These are phyloP conservation scores for Myotis findleyi DNA, from an alignment of 2,797 vertebrate species.

Conservation along the genomic window DNA sequence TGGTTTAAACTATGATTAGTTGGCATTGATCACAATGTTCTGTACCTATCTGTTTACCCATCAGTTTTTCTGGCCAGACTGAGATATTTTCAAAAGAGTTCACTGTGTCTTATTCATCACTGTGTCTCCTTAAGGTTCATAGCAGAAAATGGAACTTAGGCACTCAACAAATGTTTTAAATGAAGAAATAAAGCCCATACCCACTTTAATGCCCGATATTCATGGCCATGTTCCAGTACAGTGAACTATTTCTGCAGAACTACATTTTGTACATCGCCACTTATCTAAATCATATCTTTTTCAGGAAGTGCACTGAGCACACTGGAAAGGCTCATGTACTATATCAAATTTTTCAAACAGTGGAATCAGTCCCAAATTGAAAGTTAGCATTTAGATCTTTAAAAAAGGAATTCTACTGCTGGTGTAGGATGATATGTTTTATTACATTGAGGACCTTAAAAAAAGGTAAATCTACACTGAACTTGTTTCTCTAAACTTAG, in stretches of 20 bases:
- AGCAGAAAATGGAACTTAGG: background rate
- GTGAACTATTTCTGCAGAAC: background rate
- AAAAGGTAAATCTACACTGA: background rate
- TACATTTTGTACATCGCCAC: background rate
- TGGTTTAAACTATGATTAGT: background rate
- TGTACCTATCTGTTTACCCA: background rate
- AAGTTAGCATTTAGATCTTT: constrained; percentile 4
- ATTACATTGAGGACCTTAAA: background rate
- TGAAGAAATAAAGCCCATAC: background rate
- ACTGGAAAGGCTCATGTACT: background rate
- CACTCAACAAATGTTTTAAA: background rate
- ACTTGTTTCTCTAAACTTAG: background rate
- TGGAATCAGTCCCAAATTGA: background rate
- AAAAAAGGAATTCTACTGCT: background rate
- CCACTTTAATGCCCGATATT: background rate
- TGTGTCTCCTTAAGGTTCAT: background rate
- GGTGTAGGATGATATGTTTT: background rate
- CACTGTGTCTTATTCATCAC: background rate
- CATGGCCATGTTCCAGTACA: background rate
- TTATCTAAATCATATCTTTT: constrained; percentile 4
- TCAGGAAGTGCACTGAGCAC: background rate
- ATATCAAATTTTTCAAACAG: background rate
- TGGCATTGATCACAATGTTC: background rate
- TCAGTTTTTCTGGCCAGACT: background rate
- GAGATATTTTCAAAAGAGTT: background rate